Conservation (phyloP, 1,140 invertebrate species). For the Diorhabda carinulata region DNA sequence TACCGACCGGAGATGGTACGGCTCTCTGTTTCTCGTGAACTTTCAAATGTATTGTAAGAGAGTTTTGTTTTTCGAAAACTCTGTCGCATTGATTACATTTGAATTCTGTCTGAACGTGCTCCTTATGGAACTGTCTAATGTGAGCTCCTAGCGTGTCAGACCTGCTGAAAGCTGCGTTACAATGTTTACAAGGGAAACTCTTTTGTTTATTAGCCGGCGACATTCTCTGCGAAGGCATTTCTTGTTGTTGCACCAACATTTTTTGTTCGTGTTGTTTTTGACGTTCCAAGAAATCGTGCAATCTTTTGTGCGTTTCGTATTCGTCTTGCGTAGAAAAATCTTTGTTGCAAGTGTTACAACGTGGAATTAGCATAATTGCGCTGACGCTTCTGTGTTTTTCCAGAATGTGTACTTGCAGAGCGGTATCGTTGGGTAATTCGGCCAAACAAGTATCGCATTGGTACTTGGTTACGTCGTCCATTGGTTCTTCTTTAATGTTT, state of each 20-base stretch:
- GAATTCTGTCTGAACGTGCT: constrained; percentile 29
- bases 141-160: constrained; percentile 36
- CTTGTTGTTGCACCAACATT: constrained; percentile 1
- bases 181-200: constrained; percentile 35
- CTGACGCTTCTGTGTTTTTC: constrained; percentile 40
- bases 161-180: constrained; percentile 34
- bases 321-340: constrained; percentile 38
- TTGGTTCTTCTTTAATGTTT: constrained; percentile 24
- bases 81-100: constrained; percentile 38
- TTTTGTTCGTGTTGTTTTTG: constrained; percentile 29
- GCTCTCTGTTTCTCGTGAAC: constrained; percentile 39
- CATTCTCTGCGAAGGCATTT: not conserved
- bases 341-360: constrained; percentile 39
- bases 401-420: constrained; percentile 41
- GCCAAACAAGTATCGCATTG: constrained; percentile 34
- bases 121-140: constrained; percentile 32
- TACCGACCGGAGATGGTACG: not conserved
- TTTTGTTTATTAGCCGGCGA: constrained; percentile 9
- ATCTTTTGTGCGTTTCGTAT: constrained; percentile 39
- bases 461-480: constrained; percentile 19
- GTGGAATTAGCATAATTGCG: constrained; percentile 32
- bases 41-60: constrained; percentile 41
- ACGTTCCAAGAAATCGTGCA: constrained; percentile 37
- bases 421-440: constrained; percentile 38
- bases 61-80: constrained; percentile 41